Percentiles rank a stretch among this genome's conserved stretches.
Conservation (phyloP, 1,140 invertebrate species). For the Dendroctonus valens region DNA sequence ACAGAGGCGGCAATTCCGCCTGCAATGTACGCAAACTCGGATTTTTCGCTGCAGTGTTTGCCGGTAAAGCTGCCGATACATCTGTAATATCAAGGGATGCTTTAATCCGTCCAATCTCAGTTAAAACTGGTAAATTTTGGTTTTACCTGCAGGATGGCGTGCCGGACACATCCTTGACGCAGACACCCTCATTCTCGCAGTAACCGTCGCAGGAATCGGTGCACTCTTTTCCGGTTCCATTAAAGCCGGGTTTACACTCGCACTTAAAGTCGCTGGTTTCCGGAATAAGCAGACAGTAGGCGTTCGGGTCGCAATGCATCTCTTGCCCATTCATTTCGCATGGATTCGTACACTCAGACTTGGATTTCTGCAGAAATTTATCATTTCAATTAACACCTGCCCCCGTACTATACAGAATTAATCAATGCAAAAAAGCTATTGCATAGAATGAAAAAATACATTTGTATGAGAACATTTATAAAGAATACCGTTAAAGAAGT, state of each 20-base stretch:
- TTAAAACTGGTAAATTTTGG: background rate
- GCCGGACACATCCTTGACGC: slow-evolving; percentile 80
- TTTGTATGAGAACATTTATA: too few relatives aligned
- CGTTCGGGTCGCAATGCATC: slow-evolving; percentile 84
- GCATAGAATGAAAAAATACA: too few relatives aligned
- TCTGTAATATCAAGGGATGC: slow-evolving; percentile 45
- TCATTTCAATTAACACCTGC: background rate
- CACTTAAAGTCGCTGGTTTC: slow-evolving; percentile 88
- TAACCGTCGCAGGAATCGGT: slow-evolving; percentile 83
- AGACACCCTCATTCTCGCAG: slow-evolving; percentile 90
- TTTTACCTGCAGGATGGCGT: slow-evolving; percentile 68
- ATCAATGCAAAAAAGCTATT: too few relatives aligned
- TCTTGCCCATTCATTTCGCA: slow-evolving; percentile 82
- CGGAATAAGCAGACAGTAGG: slow-evolving; percentile 81
- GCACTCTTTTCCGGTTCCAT: slow-evolving; percentile 80
- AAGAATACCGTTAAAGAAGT: too few relatives aligned
- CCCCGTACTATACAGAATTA: too few relatives aligned
- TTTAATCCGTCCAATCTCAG: background rate
- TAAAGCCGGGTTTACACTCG: slow-evolving; percentile 92
- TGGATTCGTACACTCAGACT: slow-evolving; percentile 87
- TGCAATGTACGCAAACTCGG: slow-evolving; percentile 92
- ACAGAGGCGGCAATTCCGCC: slow-evolving; percentile 89
- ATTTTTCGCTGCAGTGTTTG: slow-evolving; percentile 85
- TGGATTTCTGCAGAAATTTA: slow-evolving; percentile 59
- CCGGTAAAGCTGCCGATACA: slow-evolving; percentile 91